Evolutionary conservation across 1,140 invertebrate genomes (phyloP).

Genomic region (Arctopsyche grandis): DNA sequence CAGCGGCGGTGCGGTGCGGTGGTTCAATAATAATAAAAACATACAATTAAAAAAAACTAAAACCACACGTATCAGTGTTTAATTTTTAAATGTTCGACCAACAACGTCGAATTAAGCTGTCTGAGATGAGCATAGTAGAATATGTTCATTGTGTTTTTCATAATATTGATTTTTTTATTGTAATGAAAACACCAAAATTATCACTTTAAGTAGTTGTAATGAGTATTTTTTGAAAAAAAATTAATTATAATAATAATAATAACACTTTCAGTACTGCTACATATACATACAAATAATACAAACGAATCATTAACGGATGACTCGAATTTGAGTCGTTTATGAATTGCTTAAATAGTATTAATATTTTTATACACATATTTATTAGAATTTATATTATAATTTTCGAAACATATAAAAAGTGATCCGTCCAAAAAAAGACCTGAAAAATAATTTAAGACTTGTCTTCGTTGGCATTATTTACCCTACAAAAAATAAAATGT

Average conservation of each 20-base stretch:
- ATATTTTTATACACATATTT: too few relatives aligned
- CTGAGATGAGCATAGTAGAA: neutral
- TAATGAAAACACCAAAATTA: conserved; percentile 35
- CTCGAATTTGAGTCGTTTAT: too few relatives aligned
- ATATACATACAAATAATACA: too few relatives aligned
- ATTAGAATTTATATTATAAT: too few relatives aligned
- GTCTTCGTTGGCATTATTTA: conserved; percentile 22
- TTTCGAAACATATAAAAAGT: too few relatives aligned
- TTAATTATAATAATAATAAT: too few relatives aligned
- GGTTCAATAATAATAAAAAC: neutral
- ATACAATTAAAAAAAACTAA: neutral
- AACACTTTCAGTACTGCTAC: neutral
- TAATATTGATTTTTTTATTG: neutral
- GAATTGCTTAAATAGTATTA: too few relatives aligned
- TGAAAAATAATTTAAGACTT: conserved; percentile 11
- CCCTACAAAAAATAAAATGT: neutral
- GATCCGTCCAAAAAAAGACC: neutral
- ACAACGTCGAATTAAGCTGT: neutral
- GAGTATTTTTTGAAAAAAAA: neutral
- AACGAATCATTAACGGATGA: too few relatives aligned
- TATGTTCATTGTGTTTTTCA: conserved; percentile 21
- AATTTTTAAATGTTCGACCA: neutral
- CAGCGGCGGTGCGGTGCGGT: neutral
- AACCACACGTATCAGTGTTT: neutral
- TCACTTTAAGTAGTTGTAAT: neutral